phyloP scores from a whole-genome alignment of 2,113 vertebrate species.

The Butorides virescens region DNA sequence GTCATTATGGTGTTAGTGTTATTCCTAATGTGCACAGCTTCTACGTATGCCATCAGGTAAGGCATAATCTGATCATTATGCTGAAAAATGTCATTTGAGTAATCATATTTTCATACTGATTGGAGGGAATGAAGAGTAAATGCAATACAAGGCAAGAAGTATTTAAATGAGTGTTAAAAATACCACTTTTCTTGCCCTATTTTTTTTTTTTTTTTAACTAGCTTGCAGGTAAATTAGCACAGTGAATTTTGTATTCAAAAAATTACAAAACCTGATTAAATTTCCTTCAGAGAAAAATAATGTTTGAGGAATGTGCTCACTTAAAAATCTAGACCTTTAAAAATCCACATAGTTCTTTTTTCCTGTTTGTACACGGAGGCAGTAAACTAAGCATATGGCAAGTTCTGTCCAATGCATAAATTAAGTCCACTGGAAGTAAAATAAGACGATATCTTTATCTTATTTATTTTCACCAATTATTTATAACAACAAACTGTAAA shows the following conservation, averaged over 20 bases:
- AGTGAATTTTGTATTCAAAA: neutral
- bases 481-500: neutral
- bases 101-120: neutral
- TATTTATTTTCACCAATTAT: neutral
- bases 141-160: neutral
- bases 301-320: neutral
- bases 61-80: neutral
- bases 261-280: neutral
- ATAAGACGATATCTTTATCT: neutral
- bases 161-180: neutral
- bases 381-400: neutral
- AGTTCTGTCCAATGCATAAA: neutral
- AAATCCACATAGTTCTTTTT: neutral
- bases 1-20: slow-evolving; percentile 91
- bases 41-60: slow-evolving; percentile 90
- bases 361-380: neutral
- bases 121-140: neutral
- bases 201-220: neutral
- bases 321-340: neutral
- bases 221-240: neutral
- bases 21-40: slow-evolving; percentile 94
- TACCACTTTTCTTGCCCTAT: neutral
- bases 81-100: neutral
- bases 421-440: neutral
- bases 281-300: neutral